Evolutionary conservation across 2,113 vertebrate species (phyloP), one percentile per base, ranked within the genome.

Genomic region (Nesospiza acunhae): DNA sequence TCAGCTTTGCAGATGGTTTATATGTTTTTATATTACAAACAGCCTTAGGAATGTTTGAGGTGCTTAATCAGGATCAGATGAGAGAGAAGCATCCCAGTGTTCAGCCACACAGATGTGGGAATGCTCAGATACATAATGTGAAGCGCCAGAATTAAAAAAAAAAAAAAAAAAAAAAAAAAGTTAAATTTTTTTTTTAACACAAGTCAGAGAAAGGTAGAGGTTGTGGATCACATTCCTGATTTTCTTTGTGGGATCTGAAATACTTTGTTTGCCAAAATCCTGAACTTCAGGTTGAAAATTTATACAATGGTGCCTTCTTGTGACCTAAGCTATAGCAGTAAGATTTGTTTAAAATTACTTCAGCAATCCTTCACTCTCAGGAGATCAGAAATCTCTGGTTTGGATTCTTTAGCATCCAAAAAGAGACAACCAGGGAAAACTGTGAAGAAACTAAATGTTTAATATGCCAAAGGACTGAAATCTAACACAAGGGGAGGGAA

Each of bases 31-130:
- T 19, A 53, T 53, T 53, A 31, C 52, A 53, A 19, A 72, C 60
- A 94, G 77, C 46, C 23, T 89, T 52, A 56, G 74, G 74, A 94
- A 89, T 64, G 69, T 56, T 64, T 82, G 92, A 96, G 95, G 74
- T 89, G 81, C 78, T 79, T 87, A 76, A 94, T 56, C 3, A 1
- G 39, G 44, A 96, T 87, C 90, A 90, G 93, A 94, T 79, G 81
- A 82, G 35, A 82, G 52, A 50, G 87, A 59, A 82, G 59, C n/a
- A 89, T 42, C 59, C 46, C 59, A 64, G 46, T 46, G 77, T 33
- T 89, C 56, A 56, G 69, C 52, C 77, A 89, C 62, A 67, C 44
- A 80, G 33, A 80, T 60, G 63, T 41, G 63, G 15, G 27, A 91
- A n/a, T 30, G 47, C 12, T 92, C 69, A 82, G 49, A 55, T 7